phyloP scores from a whole-genome alignment of 2,888 invertebrate genomes.

The Ethmia dodecea region DNA sequence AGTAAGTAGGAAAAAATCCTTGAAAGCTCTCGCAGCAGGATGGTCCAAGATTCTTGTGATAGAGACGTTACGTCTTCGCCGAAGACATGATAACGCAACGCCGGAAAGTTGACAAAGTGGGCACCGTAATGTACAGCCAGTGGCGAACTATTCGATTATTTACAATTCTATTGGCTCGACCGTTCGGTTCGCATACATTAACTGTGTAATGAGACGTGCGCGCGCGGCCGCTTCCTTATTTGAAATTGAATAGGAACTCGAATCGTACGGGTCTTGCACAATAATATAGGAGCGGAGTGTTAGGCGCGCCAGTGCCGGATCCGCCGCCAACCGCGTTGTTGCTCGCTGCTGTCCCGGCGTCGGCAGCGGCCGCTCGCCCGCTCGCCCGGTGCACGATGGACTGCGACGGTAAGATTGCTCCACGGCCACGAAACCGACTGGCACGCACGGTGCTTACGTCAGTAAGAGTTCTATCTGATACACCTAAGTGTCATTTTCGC shows the following conservation, averaged over 20 bases:
- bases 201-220: slow-evolving; percentile 55
- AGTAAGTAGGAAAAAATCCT: too few species aligned
- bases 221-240: slow-evolving; percentile 62
- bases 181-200: slow-evolving; percentile 45
- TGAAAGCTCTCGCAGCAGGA: too few species aligned
- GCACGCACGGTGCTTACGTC: too few species aligned
- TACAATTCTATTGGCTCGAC: slow-evolving; percentile 40
- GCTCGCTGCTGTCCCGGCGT: slow-evolving; percentile 29
- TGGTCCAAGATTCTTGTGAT: too few species aligned
- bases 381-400: too few species aligned
- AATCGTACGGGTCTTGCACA: slow-evolving; percentile 68
- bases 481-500: too few species aligned
- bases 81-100: too few species aligned
- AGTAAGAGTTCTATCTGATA: too few species aligned
- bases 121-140: not conserved
- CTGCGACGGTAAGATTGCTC: slow-evolving; percentile 29
- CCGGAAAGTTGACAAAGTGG: too few species aligned
- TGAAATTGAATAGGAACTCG: slow-evolving; percentile 70
- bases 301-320: slow-evolving; percentile 24
- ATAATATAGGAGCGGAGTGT: slow-evolving; percentile 50
- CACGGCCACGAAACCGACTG: too few species aligned
- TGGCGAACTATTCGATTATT: slow-evolving; percentile 19
- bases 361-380: too few species aligned
- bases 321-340: slow-evolving; percentile 24
- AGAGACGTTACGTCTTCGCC: too few species aligned